A percentile compares a stretch with the other conserved stretches of the same genome.
phyloP scores from a whole-genome alignment of 1,140 invertebrate genomes.

The Tetranychus urticae region DNA sequence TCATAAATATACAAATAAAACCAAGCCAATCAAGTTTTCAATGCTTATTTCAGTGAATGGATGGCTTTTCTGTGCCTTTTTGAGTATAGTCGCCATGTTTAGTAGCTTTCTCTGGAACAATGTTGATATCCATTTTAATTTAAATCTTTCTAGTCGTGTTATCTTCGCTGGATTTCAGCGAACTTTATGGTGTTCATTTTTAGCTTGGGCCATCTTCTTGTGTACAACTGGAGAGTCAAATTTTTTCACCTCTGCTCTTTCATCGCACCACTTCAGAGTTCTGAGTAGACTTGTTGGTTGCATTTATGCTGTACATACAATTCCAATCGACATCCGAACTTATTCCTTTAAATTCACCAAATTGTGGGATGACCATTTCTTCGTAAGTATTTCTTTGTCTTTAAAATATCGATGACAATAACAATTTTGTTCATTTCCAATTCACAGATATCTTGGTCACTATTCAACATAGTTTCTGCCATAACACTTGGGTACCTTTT shows the following conservation, averaged over 20 bases:
- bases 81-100: background rate
- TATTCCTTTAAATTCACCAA: background rate
- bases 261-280: too few species aligned
- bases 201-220: constrained; percentile 12
- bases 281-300: background rate
- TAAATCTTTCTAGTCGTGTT: background rate
- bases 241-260: background rate
- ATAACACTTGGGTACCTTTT: constrained; percentile 1
- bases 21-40: background rate
- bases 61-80: background rate
- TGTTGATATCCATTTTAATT: background rate
- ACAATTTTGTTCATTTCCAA: background rate
- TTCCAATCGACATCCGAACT: background rate
- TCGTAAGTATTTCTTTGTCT: constrained; percentile 4
- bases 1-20: background rate
- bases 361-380: background rate
- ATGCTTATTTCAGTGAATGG: background rate
- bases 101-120: constrained; percentile 2
- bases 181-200: constrained; percentile 14
- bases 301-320: constrained; percentile 21
- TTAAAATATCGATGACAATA: background rate
- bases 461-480: background rate
- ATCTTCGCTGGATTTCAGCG: constrained; percentile 4
- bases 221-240: constrained; percentile 15
- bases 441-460: background rate